Percentiles rank a stretch among this genome's conserved stretches.
phyloP scores from a whole-genome alignment of 2,113 vertebrate species.

The Petroica traversi region DNA sequence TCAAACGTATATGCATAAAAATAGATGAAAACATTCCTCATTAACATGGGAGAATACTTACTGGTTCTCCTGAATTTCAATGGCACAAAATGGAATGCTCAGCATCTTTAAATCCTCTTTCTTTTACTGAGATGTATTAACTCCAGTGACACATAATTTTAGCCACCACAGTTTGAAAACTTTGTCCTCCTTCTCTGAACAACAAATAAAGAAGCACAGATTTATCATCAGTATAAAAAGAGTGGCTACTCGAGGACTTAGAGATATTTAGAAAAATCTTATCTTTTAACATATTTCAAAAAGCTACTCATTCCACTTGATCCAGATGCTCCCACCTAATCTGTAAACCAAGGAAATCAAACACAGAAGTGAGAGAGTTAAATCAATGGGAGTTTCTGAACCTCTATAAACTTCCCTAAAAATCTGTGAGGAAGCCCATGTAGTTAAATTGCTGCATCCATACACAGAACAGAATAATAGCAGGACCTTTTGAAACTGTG shows the following conservation, averaged over 20 bases:
- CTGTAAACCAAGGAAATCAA: neutral
- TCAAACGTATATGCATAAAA: neutral
- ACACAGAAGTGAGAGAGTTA: neutral
- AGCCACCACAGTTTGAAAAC: neutral
- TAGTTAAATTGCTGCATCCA: neutral
- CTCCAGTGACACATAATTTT: neutral
- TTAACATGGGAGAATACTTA: neutral
- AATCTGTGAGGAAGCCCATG: neutral
- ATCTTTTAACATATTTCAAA: neutral
- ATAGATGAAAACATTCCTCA: neutral
- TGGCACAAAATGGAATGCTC: neutral
- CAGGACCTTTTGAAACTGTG: neutral
- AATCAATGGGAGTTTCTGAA: neutral
- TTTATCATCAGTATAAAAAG: neutral
- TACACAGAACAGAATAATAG: neutral
- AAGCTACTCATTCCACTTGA: neutral
- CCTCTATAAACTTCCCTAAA: neutral
- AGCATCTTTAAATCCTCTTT: neutral
- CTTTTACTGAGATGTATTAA: neutral
- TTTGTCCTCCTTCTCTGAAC: neutral
- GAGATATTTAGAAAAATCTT: neutral
- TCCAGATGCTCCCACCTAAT: neutral
- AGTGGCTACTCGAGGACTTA: neutral
- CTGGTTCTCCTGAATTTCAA: neutral
- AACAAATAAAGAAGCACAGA: neutral